A percentile compares a stretch with the other conserved stretches of the same genome.
Evolutionary conservation across 2,113 vertebrate genomes (phyloP).

Genomic region (Natator depressus): DNA sequence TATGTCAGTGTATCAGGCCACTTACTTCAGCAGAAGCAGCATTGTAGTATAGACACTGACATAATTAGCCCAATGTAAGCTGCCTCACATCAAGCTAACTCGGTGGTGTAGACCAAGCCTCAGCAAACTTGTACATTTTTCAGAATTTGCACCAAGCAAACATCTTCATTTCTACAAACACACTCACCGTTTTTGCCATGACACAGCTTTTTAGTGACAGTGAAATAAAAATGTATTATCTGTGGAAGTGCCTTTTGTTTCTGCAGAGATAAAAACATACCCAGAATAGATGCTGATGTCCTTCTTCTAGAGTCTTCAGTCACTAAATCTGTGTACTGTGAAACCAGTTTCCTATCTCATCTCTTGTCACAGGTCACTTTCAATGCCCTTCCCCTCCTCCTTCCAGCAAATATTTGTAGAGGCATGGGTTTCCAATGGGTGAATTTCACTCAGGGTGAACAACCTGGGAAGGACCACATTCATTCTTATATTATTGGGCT

Average conservation of each 20-base stretch:
- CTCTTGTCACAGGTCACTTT: constrained; percentile 30
- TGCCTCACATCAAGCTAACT: neutral
- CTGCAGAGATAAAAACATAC: constrained; percentile 35
- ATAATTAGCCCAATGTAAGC: neutral
- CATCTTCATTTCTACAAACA: constrained; percentile 7
- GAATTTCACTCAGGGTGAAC: neutral
- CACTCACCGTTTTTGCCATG: neutral
- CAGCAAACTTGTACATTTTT: neutral
- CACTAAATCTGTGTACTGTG: constrained; percentile 65
- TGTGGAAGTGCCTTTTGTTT: constrained; percentile 45
- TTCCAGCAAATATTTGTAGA: constrained; percentile 47
- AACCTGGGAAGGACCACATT: neutral
- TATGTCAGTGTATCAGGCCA: neutral
- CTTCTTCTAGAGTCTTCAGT: constrained; percentile 57
- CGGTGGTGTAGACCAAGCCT: neutral
- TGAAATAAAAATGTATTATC: constrained; percentile 54
- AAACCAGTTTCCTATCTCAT: constrained; percentile 31
- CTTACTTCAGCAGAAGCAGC: neutral
- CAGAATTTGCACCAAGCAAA: neutral
- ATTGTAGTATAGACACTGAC: neutral
- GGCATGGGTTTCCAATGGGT: neutral
- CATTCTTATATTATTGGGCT: neutral
- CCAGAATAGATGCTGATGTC: constrained; percentile 52
- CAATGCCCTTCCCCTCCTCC: constrained; percentile 35
- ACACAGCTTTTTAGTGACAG: constrained; percentile 22